These are phyloP conservation scores for Anneissia japonica DNA, from an alignment of 35 echinoderm and acorn worm species.

Conservation along the genomic window DNA sequence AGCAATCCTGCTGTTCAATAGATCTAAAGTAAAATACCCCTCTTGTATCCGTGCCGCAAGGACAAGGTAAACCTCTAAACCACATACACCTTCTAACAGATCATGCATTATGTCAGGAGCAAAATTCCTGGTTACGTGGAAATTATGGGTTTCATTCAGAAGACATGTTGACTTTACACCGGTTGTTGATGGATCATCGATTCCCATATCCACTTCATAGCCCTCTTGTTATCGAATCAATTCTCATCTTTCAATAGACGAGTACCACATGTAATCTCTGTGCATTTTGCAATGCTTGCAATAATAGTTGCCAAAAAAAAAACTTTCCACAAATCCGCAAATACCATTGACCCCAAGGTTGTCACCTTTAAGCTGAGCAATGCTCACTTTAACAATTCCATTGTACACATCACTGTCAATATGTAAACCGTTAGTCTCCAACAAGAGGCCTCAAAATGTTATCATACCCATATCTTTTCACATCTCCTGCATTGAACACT, in stretches of 20 bases:
- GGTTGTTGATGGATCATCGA: conserved; percentile 6
- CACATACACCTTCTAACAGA: conserved; percentile 11
- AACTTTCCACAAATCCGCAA: conserved; percentile 44
- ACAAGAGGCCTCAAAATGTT: conserved; percentile 10
- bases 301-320: conserved; percentile 43
- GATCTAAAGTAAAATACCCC: conserved; percentile 2
- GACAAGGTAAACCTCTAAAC: conserved; percentile 1
- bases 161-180: neutral
- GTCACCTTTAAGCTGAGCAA: conserved; percentile 46
- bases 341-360: conserved; percentile 51
- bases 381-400: conserved; percentile 18
- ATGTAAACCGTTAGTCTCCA: neutral
- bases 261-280: neutral
- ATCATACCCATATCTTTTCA: conserved; percentile 20
- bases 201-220: conserved; percentile 24
- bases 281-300: conserved; percentile 35
- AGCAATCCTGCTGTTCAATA: neutral
- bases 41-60: neutral
- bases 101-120: conserved; percentile 32
- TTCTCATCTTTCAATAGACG: neutral
- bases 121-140: conserved; percentile 2
- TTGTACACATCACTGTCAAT: neutral
- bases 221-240: conserved; percentile 18
- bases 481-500: conserved; percentile 44
- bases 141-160: conserved; percentile 2